phyloP scores from a whole-genome alignment of 2,797 vertebrate species.

The Simalia tracyae region DNA sequence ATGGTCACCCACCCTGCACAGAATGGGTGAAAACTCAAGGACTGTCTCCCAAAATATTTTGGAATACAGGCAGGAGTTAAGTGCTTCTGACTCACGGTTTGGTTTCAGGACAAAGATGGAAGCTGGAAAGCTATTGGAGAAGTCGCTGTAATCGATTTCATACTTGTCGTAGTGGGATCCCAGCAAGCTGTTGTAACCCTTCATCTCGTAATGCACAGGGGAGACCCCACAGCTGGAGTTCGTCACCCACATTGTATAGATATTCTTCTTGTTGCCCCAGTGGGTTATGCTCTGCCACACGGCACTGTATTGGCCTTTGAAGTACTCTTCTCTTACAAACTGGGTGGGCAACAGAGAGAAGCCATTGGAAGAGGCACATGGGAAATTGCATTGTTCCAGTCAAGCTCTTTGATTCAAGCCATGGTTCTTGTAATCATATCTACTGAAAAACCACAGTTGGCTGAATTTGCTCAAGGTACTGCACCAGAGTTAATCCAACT shows the following conservation, averaged over 20 bases:
- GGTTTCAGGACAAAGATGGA: slow-evolving; percentile 70
- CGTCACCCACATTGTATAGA: slow-evolving; percentile 82
- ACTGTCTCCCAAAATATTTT: neutral
- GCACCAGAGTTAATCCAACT: neutral
- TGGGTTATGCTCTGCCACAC: slow-evolving; percentile 80
- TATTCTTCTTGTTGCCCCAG: slow-evolving; percentile 77
- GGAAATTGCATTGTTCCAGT: neutral
- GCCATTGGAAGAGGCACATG: neutral
- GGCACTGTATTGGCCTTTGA: slow-evolving; percentile 74
- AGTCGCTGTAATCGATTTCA: slow-evolving; percentile 78
- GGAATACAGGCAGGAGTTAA: neutral
- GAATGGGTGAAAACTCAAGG: neutral
- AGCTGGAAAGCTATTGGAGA: slow-evolving; percentile 67
- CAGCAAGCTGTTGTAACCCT: slow-evolving; percentile 81
- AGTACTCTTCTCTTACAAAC: slow-evolving; percentile 81
- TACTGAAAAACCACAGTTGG: neutral
- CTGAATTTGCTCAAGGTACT: neutral
- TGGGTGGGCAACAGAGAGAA: slow-evolving; percentile 11
- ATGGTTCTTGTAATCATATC: neutral
- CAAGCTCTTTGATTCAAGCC: neutral
- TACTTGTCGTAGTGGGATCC: slow-evolving; percentile 86
- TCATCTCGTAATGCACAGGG: slow-evolving; percentile 82
- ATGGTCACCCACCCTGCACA: neutral
- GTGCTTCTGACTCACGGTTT: slow-evolving; percentile 61
- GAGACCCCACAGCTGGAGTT: slow-evolving; percentile 65